Conservation (phyloP, 2,888 invertebrate genomes). For the Latrodectus elegans region DNA sequence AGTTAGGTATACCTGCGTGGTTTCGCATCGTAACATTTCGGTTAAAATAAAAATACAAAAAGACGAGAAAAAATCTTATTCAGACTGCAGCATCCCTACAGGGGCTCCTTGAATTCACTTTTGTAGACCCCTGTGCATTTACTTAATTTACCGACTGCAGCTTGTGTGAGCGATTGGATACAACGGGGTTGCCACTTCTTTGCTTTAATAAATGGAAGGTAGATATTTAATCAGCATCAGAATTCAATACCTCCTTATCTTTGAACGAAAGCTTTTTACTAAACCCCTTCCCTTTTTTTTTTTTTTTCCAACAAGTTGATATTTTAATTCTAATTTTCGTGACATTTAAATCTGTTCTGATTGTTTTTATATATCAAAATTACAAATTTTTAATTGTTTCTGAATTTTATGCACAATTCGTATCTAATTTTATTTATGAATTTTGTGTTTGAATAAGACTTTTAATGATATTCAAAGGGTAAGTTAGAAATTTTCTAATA, state of each 20-base stretch:
- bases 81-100: slow-evolving; percentile 58
- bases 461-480: too few relatives aligned
- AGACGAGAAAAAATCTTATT: slow-evolving; percentile 42
- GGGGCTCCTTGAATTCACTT: slow-evolving; percentile 68
- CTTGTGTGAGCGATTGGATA: slow-evolving; percentile 52
- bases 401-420: too few relatives aligned
- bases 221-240: neutral
- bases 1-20: slow-evolving; percentile 42
- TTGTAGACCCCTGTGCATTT: slow-evolving; percentile 67
- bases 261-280: neutral
- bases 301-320: too few relatives aligned
- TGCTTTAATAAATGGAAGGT: slow-evolving; percentile 17
- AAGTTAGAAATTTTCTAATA: too few relatives aligned
- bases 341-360: too few relatives aligned
- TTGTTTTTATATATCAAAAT: too few relatives aligned
- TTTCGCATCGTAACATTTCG: slow-evolving; percentile 43
- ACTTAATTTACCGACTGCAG: slow-evolving; percentile 66
- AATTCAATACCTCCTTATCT: neutral
- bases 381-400: too few relatives aligned
- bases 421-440: too few relatives aligned
- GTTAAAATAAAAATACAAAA: slow-evolving; percentile 41
- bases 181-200: slow-evolving; percentile 55
- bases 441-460: too few relatives aligned
- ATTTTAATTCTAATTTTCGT: too few relatives aligned
- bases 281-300: neutral